These are phyloP conservation scores for Hystrix brachyura DNA, from an alignment of 2,113 vertebrate species.

Conservation along the genomic window DNA sequence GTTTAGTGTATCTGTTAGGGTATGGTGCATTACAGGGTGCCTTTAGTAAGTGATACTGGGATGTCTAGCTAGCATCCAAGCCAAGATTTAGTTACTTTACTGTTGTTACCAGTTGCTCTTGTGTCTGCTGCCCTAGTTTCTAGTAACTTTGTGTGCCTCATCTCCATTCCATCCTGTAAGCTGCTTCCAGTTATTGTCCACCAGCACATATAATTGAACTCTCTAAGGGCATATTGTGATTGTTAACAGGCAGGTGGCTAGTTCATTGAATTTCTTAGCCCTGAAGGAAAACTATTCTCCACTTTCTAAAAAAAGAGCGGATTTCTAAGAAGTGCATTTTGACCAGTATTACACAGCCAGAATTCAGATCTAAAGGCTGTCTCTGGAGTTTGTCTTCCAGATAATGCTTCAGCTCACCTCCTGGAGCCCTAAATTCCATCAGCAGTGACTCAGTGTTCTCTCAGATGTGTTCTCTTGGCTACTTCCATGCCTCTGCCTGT, in stretches of 20 bases:
- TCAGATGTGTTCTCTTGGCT: not conserved
- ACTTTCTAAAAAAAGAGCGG: conserved; percentile 14
- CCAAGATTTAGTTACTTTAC: not conserved
- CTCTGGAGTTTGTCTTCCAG: not conserved
- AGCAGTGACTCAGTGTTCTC: not conserved
- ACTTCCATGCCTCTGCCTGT: not conserved
- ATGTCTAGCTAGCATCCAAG: not conserved
- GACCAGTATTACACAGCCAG: not conserved
- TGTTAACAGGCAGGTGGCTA: not conserved
- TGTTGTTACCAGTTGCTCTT: not conserved
- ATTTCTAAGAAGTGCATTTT: not conserved
- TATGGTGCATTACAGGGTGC: not conserved
- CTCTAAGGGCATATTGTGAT: not conserved
- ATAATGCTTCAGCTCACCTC: not conserved
- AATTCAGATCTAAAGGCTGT: conserved; percentile 15
- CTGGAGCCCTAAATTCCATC: not conserved
- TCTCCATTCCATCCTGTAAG: not conserved
- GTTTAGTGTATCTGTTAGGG: not conserved
- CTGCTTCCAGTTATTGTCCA: not conserved
- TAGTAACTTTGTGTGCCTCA: not conserved
- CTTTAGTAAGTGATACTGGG: not conserved
- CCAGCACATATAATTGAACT: conserved; percentile 3
- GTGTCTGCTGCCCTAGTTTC: not conserved
- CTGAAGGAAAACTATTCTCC: conserved; percentile 2
- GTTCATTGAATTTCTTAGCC: conserved; percentile 17